Base-by-base conservation (phyloP, 2,113 vertebrate genomes). In the Microcebus griseorufus region DNA sequence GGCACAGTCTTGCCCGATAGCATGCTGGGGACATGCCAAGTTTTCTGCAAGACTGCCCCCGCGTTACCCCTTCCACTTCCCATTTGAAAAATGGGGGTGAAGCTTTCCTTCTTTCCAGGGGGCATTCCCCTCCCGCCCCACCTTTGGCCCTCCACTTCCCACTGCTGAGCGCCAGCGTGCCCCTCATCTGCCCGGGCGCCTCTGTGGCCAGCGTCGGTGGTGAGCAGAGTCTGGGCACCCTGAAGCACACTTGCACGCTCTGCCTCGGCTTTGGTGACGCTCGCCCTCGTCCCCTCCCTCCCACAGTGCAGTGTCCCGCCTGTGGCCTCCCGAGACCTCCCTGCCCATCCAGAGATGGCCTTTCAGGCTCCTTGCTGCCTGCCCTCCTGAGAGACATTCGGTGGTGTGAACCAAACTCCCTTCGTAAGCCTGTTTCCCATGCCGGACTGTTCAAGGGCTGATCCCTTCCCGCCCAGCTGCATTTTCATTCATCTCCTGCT, bases 161-260 rank as follows among this genome's bases (percentile, higher is more conserved):
- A 6, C 37, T 14, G 1, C 39, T 6, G 11, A 12, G 6, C 9
- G 14, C 51, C 42, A 37, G 25, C 29, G 14, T 1, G 39, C 58
- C 27, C 42, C 1, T 29, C 20, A 0, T 11, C 42, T 84, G 29
- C 18, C 51, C 2, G 0, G 20, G 20, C 17, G 58, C 39, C 23
- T 0, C 16, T 0, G 11, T n/a, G 16, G 34, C 72, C 60, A 9
- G 65, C 9, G 3, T 67, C 45, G 37, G 70, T 29, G 70, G 32
- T 3, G 37, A 55, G 37, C 34, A 23, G 12, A 58, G 39, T 51
- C 62, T 29, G 7, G 5, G 37, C 37, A 34, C 64, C 64, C 78
- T 11, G 0, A 34, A 18, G 7, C 0, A 0, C 0, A 3, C 53
- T 27, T 4, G 23, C 27, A 2, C 1, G 0, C 55, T 60, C 58